Conservation (phyloP, 2,888 invertebrate species). For the Pristionchus fissidentatus region DNA sequence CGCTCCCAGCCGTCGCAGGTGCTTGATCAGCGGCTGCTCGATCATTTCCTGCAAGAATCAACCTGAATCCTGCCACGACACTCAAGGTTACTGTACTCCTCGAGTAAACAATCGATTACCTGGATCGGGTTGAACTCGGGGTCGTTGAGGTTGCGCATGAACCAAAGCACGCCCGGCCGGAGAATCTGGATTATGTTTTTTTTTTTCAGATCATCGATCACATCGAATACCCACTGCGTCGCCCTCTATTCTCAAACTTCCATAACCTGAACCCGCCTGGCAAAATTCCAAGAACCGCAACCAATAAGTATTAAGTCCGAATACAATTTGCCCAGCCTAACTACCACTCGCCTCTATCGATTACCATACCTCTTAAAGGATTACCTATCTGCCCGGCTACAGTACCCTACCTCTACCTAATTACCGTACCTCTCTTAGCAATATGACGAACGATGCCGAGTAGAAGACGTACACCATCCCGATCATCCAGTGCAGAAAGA, state of each 20-base stretch:
- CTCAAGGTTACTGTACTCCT: not conserved
- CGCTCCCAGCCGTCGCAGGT: constrained; percentile 89
- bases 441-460: constrained; percentile 94
- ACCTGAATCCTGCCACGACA: not conserved
- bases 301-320: too few species aligned
- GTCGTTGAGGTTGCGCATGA: constrained; percentile 95
- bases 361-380: not conserved
- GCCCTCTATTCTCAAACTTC: not conserved
- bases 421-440: constrained; percentile 84
- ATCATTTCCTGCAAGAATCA: constrained; percentile 85
- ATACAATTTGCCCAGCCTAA: not conserved
- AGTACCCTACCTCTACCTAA: not conserved
- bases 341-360: not conserved
- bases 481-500: constrained; percentile 98
- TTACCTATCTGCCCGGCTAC: not conserved
- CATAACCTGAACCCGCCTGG: not conserved
- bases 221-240: not conserved
- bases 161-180: constrained; percentile 97
- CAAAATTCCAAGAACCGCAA: too few species aligned
- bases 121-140: constrained; percentile 99
- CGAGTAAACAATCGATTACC: constrained; percentile 77
- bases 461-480: constrained; percentile 99
- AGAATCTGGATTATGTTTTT: constrained; percentile 76
- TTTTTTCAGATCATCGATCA: constrained; percentile 78
- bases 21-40: constrained; percentile 91